These are phyloP conservation scores for Austrofundulus limnaeus DNA, from an alignment of 2,113 vertebrate species.

Conservation along the genomic window DNA sequence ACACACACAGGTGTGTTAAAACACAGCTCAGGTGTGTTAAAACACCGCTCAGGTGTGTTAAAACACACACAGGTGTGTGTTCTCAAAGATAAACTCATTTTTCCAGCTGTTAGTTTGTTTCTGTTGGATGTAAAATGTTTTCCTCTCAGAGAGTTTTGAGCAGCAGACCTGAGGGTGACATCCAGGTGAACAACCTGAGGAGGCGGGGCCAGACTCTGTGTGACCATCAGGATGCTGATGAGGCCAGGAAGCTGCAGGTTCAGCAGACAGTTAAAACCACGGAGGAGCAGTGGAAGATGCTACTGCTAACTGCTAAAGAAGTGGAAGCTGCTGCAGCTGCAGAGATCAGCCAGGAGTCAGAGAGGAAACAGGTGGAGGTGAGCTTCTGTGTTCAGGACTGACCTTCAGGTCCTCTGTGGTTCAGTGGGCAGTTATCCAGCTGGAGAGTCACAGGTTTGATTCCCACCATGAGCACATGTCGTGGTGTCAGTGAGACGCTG, in stretches of 20 bases:
- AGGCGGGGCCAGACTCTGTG: constrained; percentile 62
- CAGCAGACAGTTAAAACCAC: constrained; percentile 54
- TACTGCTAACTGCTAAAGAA: constrained; percentile 55
- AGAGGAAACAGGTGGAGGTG: constrained; percentile 41
- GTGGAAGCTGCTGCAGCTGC: constrained; percentile 26
- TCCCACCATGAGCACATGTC: too few species aligned
- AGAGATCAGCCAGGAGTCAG: constrained; percentile 40
- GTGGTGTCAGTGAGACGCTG: too few species aligned
- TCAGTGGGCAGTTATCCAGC: too few species aligned
- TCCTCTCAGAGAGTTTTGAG: constrained; percentile 55
- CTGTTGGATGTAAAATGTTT: neutral
- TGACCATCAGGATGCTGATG: constrained; percentile 47
- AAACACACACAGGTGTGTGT: too few species aligned
- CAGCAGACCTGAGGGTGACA: constrained; percentile 70
- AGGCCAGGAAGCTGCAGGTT: constrained; percentile 38
- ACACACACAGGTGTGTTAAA: too few species aligned
- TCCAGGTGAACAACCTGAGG: constrained; percentile 66
- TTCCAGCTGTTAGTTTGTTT: too few species aligned
- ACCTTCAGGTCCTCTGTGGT: too few species aligned
- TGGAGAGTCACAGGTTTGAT: too few species aligned
- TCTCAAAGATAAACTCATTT: too few species aligned
- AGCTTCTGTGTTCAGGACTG: neutral
- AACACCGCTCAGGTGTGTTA: too few species aligned
- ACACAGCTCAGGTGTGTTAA: too few species aligned
- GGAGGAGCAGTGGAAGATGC: constrained; percentile 72